Evolutionary conservation across 2,113 vertebrate genomes (phyloP), one percentile per base, ranked within the genome.

Genomic region (Boleophthalmus pectinirostris): DNA sequence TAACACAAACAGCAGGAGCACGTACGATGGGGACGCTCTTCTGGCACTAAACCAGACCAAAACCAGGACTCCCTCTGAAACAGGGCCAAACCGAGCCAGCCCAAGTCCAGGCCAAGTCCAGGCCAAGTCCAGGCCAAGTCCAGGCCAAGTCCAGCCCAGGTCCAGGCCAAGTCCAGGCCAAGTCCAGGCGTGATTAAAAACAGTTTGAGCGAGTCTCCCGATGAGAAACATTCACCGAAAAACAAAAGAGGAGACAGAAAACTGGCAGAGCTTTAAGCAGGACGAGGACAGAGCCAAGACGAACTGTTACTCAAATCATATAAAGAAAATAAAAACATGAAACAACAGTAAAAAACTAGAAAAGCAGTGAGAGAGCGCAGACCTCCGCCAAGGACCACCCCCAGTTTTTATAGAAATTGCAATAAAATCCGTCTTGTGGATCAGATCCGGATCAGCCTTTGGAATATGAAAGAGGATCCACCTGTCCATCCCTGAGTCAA

Each of bases 21-120:
- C 23, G 29, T 6, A 29, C 1, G 23, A 0, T 12, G 33, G 87
- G 85, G 77, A 15, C 83, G 73, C n/a, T 24, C 21, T 18, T 51
- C 7, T 51, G 47, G 53, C 20, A 12, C 53, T 12, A 11, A 23
- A 56, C n/a, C 53, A 56, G 53, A n/a, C 20, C 53, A 21, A 56
- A 56, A 12, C 24, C 23, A 1, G 21, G 43, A 0, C n/a, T 60
- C 54, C 54, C 10, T 23, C 54, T 56, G 54, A 56, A 56, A 56
- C 21, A 0, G n/a, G 54, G 54, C 47, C 47, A 51, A 51, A 23
- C 54, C 2, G 21, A 23, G 21, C 54, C 10, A n/a, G n/a, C 21
- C 54, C 21, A 56, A 56, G n/a, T 56, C 54, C 54, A 23, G 10
- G 54, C 11, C 29, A 29, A 29, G 29, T 29, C 29, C 29, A 29